Base-by-base conservation (phyloP, 2,888 invertebrate species). In the Hydraecia micacea region DNA sequence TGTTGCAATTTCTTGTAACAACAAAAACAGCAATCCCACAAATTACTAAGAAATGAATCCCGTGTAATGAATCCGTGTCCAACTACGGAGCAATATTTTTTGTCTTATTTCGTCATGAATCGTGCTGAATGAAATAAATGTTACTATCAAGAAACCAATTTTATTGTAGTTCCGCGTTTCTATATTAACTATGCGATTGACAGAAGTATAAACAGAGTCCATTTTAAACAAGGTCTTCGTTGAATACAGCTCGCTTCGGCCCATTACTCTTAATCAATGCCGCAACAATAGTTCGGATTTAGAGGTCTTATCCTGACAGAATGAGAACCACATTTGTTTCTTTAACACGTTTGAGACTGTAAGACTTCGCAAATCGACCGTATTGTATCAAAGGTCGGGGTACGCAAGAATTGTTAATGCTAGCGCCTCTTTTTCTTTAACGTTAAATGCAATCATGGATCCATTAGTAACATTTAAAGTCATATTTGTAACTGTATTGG, bases 191-290 rank as follows among this genome's bases (percentile, higher is more conserved):
- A 67, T 75, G 39, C 58, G 79, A 84, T 86, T 76, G 84, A 81
- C 80, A 79, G 77, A 79, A 75, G 58, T 83, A 78, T 89, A 87
- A 86, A 89, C 88, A 79, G 74, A 78, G 55, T 78, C 73, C 76
- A 84, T 84, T 88, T 81, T 81, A 70, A 81, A 83, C 81, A 86
- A 83, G 75, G 75, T 87, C 87, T 80, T 71, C 69, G 73, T 86
- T 87, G 82, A 88, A 85, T 83, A 78, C 80, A 76, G 78, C 76
- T 73, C 82, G 82, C 73, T 79, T 81, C 65, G 74, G 79, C 75
- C 88, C 92, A 94, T 94, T 93, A 93, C 86, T 94, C 92, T 91
- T 91, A 90, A 93, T 93, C 93, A 93, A 87, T 72, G 88, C 89
- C 84, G 85, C 87, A 91, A 93, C 92, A 93, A 93, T 93, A 90